Conservation (phyloP, 2,113 vertebrate species). For the Donacobius atricapilla region DNA sequence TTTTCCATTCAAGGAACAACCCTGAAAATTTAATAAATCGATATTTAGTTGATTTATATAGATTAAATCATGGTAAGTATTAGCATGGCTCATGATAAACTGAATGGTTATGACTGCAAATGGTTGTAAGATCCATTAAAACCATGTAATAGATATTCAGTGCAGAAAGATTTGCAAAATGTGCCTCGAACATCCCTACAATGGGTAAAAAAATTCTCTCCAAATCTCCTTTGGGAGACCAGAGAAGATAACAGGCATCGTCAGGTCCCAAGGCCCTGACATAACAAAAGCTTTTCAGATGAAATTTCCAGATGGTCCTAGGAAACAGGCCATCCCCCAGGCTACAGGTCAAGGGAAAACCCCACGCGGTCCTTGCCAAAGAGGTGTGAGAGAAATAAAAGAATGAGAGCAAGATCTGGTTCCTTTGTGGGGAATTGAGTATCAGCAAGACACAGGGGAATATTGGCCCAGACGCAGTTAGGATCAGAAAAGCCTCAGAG, state of each 20-base stretch:
- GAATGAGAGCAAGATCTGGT: rapidly evolving
- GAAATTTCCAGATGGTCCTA: not conserved
- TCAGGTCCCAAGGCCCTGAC: not conserved
- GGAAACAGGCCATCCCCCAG: not conserved
- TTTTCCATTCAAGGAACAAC: not conserved
- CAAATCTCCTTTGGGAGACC: not conserved
- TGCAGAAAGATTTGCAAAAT: not conserved
- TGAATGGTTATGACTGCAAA: not conserved
- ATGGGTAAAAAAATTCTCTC: not conserved
- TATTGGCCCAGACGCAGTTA: not conserved
- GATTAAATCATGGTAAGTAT: not conserved
- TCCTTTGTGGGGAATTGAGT: not conserved
- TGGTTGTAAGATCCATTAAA: not conserved
- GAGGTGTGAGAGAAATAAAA: not conserved
- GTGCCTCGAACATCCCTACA: not conserved
- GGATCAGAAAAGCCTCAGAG: not conserved
- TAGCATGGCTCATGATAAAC: not conserved
- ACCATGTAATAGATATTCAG: not conserved
- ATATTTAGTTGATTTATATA: not conserved
- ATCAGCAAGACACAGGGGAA: not conserved
- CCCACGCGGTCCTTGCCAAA: not conserved
- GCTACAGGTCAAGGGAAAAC: not conserved
- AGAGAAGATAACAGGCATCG: not conserved
- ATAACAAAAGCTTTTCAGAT: not conserved
- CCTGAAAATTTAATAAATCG: not conserved